These are phyloP conservation scores for Ptilorrhoa leucosticta DNA, from an alignment of 2,113 vertebrate species.

Conservation along the genomic window DNA sequence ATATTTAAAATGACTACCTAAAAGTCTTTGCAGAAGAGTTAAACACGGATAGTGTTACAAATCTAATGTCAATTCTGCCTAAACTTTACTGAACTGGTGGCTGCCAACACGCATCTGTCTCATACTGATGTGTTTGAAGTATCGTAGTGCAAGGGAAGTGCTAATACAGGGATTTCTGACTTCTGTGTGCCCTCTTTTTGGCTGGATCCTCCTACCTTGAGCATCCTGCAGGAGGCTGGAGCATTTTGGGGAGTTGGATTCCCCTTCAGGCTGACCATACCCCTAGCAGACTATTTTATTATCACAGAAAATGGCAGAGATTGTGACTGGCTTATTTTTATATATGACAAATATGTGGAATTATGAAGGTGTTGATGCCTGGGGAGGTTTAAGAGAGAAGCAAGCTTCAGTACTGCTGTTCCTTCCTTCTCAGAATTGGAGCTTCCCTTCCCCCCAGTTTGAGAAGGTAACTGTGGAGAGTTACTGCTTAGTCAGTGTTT, in stretches of 20 bases:
- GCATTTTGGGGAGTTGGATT: background rate
- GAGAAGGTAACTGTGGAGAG: background rate
- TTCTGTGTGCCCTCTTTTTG: background rate
- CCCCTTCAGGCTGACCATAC: background rate
- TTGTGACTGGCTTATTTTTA: background rate
- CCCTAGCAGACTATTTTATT: background rate
- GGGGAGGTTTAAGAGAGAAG: background rate
- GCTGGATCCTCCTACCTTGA: background rate
- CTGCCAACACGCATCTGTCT: background rate
- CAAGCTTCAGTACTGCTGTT: background rate
- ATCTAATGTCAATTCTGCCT: background rate
- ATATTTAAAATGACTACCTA: background rate
- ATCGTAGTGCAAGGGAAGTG: background rate
- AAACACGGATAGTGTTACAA: background rate
- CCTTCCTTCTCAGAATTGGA: background rate
- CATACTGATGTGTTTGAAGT: accelerated
- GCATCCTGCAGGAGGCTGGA: background rate
- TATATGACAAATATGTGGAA: background rate
- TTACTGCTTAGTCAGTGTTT: background rate
- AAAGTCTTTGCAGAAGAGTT: background rate
- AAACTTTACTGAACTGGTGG: background rate
- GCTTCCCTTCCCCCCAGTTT: background rate
- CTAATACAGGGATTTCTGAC: background rate
- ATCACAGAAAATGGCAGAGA: background rate
- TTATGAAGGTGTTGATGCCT: background rate